These are phyloP conservation scores for Caloenas nicobarica DNA, from an alignment of 2,113 vertebrate species.

Conservation along the genomic window DNA sequence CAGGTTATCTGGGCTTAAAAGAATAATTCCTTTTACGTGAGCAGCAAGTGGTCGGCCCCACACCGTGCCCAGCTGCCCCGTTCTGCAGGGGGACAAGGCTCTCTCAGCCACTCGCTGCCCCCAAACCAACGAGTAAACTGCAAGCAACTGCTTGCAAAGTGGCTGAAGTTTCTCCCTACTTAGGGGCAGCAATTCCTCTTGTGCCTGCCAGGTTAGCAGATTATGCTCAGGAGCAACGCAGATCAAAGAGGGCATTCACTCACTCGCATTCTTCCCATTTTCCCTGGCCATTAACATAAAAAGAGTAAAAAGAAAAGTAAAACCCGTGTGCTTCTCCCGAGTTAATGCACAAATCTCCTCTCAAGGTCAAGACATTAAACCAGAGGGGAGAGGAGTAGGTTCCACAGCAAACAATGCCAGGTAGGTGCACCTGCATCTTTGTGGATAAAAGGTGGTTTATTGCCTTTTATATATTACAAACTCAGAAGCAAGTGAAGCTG, in stretches of 20 bases:
- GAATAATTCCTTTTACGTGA: not conserved
- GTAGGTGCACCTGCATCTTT: not conserved
- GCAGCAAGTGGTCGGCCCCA: not conserved
- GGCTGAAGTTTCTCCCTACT: not conserved
- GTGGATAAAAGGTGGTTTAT: not conserved
- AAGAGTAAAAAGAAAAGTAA: not conserved
- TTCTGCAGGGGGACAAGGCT: not conserved
- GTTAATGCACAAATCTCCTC: not conserved
- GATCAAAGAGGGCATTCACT: constrained; percentile 47
- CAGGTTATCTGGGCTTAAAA: constrained; percentile 23
- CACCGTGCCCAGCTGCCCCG: not conserved
- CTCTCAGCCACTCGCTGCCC: not conserved
- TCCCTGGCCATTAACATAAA: not conserved
- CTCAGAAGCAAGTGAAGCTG: not conserved
- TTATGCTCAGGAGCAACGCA: not conserved
- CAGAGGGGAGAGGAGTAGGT: not conserved
- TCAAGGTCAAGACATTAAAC: not conserved
- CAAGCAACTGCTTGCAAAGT: not conserved
- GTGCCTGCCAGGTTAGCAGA: constrained; percentile 49
- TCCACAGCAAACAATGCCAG: not conserved
- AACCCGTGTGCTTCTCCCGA: not conserved
- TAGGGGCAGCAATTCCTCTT: not conserved
- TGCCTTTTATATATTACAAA: not conserved
- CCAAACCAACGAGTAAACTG: not conserved
- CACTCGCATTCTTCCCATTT: constrained; percentile 51